Conservation (phyloP, 2,888 invertebrate genomes). For the Strigamia transsilvanica region DNA sequence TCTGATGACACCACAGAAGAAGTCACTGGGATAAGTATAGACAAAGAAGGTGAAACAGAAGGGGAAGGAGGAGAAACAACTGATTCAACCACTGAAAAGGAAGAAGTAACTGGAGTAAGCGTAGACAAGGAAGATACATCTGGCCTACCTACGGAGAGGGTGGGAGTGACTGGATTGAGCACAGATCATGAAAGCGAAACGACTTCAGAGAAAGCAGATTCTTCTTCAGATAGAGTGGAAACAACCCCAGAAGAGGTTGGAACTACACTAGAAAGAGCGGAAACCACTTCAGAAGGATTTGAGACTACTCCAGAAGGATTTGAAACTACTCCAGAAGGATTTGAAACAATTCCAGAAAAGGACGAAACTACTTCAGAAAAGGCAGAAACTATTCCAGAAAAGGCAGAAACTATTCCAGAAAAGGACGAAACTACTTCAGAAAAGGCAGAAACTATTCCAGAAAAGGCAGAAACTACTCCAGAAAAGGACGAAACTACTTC, state of each 20-base stretch:
- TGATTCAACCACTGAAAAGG: neutral
- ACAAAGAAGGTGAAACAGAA: neutral
- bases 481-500: neutral
- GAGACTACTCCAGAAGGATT: neutral
- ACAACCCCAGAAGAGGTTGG: neutral
- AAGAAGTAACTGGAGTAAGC: neutral
- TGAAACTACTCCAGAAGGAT: neutral
- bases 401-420: neutral
- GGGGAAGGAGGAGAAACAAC: neutral
- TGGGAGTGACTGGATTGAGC: neutral
- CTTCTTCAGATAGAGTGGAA: neutral
- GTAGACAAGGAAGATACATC: neutral
- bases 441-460: neutral
- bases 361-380: neutral
- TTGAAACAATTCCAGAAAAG: neutral
- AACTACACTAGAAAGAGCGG: neutral
- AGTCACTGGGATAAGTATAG: neutral
- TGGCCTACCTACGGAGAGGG: neutral
- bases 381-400: neutral
- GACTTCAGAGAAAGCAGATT: neutral
- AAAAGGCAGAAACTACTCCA: neutral
- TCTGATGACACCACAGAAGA: neutral
- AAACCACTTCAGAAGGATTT: neutral
- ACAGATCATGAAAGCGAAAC: neutral
- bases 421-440: neutral